Base-by-base conservation (phyloP, 2,888 invertebrate genomes). In the Acanthosepion lycidas region DNA sequence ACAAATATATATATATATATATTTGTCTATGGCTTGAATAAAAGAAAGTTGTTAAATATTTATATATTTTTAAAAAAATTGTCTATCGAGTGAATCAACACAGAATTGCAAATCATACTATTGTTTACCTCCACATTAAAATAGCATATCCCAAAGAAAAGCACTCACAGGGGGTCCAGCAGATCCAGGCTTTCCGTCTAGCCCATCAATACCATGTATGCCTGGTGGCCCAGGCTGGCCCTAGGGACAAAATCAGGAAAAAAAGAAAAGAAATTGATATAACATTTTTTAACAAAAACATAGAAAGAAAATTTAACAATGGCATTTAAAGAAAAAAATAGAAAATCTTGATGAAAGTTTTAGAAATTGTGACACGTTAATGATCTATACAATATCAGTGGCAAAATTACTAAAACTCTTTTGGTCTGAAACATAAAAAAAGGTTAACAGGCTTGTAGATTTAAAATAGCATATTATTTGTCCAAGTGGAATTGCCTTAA, bases 111-210 rank as follows among this genome's bases (percentile, higher is more conserved):
- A 64, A 94, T 94, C 64, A 94, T 94, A 94, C 94, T 94, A 94
- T 42, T 94, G 94, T 94, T 94, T 94, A 94, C 94, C 94, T 94
- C 94, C 51, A 94, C 51, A 94, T 55, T 94, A 94, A 53, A 94
- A 64, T 94, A 94, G 94, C 94, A 94, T 94, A 94, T 94, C 94
- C 94, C 94, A 94, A 94, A 94, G 94, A 94, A 94, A 94, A 94
- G 94, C 94, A 94, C 94, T 94, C 94, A 94, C 94, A 94, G 94
- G 94, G 51, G 94, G 94, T 94, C 94, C 94, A 94, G 94, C 64
- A 48, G 51, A 48, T 94, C 94, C 94, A 64, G 94, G 94, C 48
- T 94, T 55, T 94, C 94, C 94, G 51, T 94, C 94, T 55, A 94
- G 55, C 48, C 94, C 94, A 59, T 94, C 64, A 48, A 55, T 55